phyloP scores from a whole-genome alignment of 2,113 vertebrate species.

The Antigone vipio region DNA sequence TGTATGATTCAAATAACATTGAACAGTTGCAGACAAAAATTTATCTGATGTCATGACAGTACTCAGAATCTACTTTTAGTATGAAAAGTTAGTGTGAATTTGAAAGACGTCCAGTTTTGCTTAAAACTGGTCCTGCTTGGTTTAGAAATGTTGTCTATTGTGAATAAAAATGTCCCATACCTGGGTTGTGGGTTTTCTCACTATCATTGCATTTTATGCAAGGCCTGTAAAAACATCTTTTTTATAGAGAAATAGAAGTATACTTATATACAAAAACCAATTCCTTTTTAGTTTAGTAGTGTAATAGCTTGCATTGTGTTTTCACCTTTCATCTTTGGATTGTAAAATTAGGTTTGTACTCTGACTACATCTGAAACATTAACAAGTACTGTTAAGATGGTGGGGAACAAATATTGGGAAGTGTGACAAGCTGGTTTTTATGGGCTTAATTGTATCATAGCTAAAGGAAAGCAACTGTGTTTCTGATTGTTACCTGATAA shows the following conservation, averaged over 20 bases:
- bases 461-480: neutral
- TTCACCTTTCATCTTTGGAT: neutral
- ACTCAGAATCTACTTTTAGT: neutral
- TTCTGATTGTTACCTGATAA: neutral
- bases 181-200: neutral
- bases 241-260: neutral
- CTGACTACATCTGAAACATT: neutral
- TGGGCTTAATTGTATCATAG: neutral
- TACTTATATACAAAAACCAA: neutral
- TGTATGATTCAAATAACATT: neutral
- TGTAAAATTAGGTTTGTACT: slow-evolving; percentile 9
- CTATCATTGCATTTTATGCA: neutral
- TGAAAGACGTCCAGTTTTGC: neutral
- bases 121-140: neutral
- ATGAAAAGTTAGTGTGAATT: no score
- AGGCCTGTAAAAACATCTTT: neutral
- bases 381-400: neutral
- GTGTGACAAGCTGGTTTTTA: neutral
- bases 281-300: neutral
- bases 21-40: no score
- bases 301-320: neutral
- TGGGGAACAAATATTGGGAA: slow-evolving; percentile 15
- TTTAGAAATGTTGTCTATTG: neutral
- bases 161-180: neutral
- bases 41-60: no score